Percentiles rank a stretch among this genome's conserved stretches.
Conservation (phyloP, 2,113 vertebrate genomes). For the Saguinus midas region DNA sequence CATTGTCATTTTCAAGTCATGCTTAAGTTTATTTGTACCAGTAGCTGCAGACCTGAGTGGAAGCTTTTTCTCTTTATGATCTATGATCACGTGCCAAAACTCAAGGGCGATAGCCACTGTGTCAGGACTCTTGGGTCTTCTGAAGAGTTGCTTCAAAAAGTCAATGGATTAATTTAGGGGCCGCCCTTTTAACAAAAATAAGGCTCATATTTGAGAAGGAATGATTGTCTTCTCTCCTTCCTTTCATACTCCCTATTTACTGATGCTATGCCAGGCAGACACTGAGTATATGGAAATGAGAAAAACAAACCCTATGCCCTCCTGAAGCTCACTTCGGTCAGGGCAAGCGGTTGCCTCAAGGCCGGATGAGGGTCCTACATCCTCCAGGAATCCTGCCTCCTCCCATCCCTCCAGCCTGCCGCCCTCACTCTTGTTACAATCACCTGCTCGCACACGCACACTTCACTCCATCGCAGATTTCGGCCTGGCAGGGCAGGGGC, state of each 20-base stretch:
- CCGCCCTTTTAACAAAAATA: not conserved
- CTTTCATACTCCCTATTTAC: not conserved
- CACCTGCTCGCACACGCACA: not conserved
- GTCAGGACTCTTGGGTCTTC: not conserved
- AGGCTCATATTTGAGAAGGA: not conserved
- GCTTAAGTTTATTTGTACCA: not conserved
- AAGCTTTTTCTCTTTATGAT: not conserved
- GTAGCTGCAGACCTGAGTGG: not conserved
- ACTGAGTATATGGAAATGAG: rapidly evolving
- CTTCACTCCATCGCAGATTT: not conserved
- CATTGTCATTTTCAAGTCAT: not conserved
- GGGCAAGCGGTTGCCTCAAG: not conserved
- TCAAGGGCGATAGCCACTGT: not conserved
- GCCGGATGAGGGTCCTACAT: too few species aligned
- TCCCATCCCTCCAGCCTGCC: not conserved
- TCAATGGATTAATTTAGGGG: not conserved
- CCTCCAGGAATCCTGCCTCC: not conserved
- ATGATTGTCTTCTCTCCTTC: not conserved
- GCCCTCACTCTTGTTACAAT: not conserved
- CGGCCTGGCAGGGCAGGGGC: too few species aligned
- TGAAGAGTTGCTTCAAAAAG: not conserved
- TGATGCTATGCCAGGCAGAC: not conserved
- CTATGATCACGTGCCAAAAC: not conserved
- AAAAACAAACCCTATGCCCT: not conserved
- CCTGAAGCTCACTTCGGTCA: not conserved